phyloP scores from a whole-genome alignment of 2,888 invertebrate species.

The Eledone cirrhosa region DNA sequence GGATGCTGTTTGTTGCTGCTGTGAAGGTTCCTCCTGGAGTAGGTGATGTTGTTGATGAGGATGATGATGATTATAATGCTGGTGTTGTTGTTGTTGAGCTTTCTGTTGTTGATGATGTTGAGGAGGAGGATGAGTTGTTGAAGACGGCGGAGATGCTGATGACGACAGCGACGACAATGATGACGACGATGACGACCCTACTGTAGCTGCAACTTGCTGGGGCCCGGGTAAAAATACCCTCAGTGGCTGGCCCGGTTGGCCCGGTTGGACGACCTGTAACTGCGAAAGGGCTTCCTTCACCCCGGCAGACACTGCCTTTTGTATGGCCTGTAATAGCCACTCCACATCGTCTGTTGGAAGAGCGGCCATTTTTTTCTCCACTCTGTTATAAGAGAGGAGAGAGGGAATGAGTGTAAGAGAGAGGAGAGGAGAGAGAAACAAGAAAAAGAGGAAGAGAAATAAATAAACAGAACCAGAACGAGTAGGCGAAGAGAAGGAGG shows the following conservation, averaged over 20 bases:
- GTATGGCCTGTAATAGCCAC: conserved; percentile 25
- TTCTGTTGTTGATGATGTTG: conserved; percentile 17
- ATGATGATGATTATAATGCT: neutral
- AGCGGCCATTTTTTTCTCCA: conserved; percentile 21
- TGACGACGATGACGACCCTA: neutral
- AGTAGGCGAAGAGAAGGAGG: too few relatives aligned
- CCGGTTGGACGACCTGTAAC: conserved; percentile 22
- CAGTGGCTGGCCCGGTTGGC: conserved; percentile 24
- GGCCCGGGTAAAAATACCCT: conserved; percentile 23
- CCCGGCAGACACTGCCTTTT: conserved; percentile 24
- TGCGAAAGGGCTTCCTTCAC: conserved; percentile 24
- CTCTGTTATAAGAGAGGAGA: neutral
- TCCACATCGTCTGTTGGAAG: conserved; percentile 26
- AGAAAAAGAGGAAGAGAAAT: neutral
- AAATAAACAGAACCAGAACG: too few relatives aligned
- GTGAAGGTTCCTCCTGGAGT: neutral
- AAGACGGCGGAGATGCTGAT: neutral
- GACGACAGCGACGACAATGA: neutral
- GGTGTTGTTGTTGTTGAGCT: neutral
- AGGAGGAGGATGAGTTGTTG: neutral
- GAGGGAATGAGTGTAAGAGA: neutral
- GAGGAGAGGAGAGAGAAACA: neutral
- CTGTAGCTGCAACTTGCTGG: neutral
- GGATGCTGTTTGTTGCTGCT: conserved; percentile 14
- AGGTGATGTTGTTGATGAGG: conserved; percentile 11